A percentile compares a stretch with the other conserved stretches of the same genome.
Evolutionary conservation across 2,113 vertebrate species (phyloP).

Genomic region (Plotosus lineatus): DNA sequence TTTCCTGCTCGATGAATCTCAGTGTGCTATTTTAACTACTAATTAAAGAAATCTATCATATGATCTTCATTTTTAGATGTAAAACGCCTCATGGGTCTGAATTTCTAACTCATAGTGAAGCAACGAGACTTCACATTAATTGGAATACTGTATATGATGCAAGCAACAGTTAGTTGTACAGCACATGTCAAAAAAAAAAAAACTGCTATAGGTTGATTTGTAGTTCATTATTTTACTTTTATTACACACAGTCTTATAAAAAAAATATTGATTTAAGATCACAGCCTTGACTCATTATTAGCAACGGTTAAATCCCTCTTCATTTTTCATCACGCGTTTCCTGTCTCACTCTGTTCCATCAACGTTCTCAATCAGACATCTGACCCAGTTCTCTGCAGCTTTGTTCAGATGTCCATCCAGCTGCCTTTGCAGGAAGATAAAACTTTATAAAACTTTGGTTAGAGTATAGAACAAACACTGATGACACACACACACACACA

Average conservation of each 20-base stretch:
- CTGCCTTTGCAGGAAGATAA: conserved; percentile 35
- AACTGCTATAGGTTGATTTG: neutral
- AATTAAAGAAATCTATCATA: neutral
- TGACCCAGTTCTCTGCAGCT: conserved; percentile 53
- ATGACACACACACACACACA: conserved; percentile 13
- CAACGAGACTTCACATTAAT: neutral
- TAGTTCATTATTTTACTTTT: neutral
- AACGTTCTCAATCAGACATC: conserved; percentile 21
- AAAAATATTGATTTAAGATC: neutral
- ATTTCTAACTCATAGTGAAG: neutral
- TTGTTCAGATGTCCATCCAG: conserved; percentile 45
- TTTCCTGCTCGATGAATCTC: neutral
- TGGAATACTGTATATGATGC: too few relatives aligned
- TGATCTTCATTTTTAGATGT: neutral
- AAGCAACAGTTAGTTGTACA: too few relatives aligned
- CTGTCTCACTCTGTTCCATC: neutral
- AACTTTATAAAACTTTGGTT: conserved; percentile 53
- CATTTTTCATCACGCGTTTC: neutral
- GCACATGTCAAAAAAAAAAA: neutral
- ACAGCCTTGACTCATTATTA: neutral
- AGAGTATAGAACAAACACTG: conserved; percentile 45
- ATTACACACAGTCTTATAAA: neutral
- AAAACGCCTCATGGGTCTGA: neutral
- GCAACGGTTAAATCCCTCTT: conserved; percentile 13
- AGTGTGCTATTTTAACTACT: neutral